Evolutionary conservation across 2,888 invertebrate species (phyloP), one percentile per base, ranked within the genome.

Genomic region (Ecdyonurus torrentis): DNA sequence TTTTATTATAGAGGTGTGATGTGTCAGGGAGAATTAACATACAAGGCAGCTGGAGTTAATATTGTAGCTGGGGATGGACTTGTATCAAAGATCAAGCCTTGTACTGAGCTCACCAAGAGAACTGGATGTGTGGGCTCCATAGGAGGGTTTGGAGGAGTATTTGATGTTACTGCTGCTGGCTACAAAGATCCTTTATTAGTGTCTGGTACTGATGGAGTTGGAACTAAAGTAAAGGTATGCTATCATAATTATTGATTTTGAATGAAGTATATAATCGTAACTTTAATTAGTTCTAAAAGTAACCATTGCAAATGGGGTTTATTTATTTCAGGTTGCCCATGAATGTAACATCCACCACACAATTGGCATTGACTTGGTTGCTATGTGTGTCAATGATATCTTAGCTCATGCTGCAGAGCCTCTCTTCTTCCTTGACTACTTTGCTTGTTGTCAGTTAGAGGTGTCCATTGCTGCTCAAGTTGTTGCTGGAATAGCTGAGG

Each of bases 361-460:
- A 0, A 83, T 98, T 63, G 98, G 98, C 0, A 87, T 91, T 69
- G 99, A 99, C 75, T 79, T 99, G 37, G 95, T 99, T 1, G 98
- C 97, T 2, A 96, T 97, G 94, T 96, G 96, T 72, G 96, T 92
- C 59, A 99, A 99, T 77, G 96, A 98, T 74, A 85, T 98, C 61
- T 77, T 99, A 60, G 94, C 94, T 68, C 90, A 94, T 66, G 97
- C 96, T 58, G 98, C 96, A 0, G 92, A 94, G 70, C 96, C 98
- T 0, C 80, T 99, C 67, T 96, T 92, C 69, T 98, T 99, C 77
- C 78, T 99, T 20, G 98, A 99, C 79, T 98, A 98, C 74, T 94
- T 93, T 75, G 95, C 97, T 23, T 92, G 92, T 71, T 94, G 96
- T 0, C 79, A 84, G 62, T 78, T 99, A 64, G 83, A 92, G 69